Evolutionary conservation across 2,797 vertebrate species (phyloP).

Genomic region (Sebastes nivosus): DNA sequence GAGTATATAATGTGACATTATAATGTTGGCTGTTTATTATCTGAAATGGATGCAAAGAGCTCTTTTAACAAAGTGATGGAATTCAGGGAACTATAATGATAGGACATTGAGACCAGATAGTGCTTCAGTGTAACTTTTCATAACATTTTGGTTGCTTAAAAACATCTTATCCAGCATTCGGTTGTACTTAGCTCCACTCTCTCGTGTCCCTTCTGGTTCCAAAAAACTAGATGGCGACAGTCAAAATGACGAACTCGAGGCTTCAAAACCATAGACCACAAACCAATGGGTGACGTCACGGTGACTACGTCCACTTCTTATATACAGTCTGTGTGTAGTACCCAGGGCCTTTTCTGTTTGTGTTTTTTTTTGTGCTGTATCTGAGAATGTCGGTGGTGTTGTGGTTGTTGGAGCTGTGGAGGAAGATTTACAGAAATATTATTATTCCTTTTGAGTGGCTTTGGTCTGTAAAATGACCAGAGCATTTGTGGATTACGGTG

Average conservation of each 20-base stretch:
- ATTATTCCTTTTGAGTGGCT: not conserved
- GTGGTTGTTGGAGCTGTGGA: not conserved
- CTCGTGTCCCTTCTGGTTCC: too few species aligned
- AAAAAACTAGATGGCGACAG: too few species aligned
- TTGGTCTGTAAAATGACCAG: not conserved
- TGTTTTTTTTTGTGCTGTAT: not conserved
- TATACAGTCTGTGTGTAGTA: not conserved
- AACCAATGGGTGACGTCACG: too few species aligned
- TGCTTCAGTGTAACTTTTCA: too few species aligned
- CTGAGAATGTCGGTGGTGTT: not conserved
- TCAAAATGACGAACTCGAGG: too few species aligned
- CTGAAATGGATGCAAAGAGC: slow-evolving; percentile 24
- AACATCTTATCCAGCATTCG: too few species aligned
- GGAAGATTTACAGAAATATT: not conserved
- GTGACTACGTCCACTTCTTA: too few species aligned
- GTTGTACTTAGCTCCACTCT: too few species aligned
- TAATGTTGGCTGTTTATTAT: slow-evolving; percentile 33
- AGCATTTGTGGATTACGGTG: not conserved
- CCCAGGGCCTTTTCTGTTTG: not conserved
- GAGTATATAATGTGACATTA: slow-evolving; percentile 32
- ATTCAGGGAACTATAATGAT: slow-evolving; percentile 42
- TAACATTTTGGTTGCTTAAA: too few species aligned
- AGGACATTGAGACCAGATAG: slow-evolving; percentile 9
- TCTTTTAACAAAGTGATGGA: slow-evolving; percentile 39
- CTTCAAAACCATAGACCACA: too few species aligned